A percentile compares a stretch with the other conserved stretches of the same genome.
These are phyloP conservation scores for Formica aserva DNA, from an alignment of 2,888 invertebrate genomes.

Conservation along the genomic window DNA sequence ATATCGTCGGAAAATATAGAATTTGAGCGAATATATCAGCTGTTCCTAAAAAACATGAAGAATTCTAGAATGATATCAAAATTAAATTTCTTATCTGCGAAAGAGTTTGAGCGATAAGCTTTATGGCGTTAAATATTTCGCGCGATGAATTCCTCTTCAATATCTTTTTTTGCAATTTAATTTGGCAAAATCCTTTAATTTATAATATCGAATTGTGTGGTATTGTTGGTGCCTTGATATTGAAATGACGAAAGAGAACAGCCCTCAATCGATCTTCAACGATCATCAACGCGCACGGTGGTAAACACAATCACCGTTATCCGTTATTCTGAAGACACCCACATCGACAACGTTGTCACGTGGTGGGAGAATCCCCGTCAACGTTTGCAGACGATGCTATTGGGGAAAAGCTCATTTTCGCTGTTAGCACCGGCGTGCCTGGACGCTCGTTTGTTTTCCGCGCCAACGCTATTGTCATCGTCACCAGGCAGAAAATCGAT, in stretches of 20 bases:
- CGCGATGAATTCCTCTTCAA: background rate
- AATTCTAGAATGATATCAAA: background rate
- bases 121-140: background rate
- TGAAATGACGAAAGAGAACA: background rate
- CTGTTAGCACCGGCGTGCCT: constrained; percentile 68
- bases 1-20: background rate
- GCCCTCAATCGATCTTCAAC: background rate
- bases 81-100: background rate
- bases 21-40: background rate
- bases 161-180: background rate
- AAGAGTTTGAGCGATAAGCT: background rate
- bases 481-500: constrained; percentile 67
- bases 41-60: background rate
- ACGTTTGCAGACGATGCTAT: constrained; percentile 32
- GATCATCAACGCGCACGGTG: constrained; percentile 26
- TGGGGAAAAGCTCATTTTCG: constrained; percentile 77
- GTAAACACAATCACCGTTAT: constrained; percentile 31
- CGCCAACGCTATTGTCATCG: constrained; percentile 67
- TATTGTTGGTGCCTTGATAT: background rate
- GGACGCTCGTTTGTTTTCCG: constrained; percentile 75
- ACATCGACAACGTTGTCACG: constrained; percentile 41
- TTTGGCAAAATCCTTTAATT: constrained; percentile 2
- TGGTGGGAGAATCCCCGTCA: constrained; percentile 25
- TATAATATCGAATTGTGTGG: background rate
- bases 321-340: constrained; percentile 15